Evolutionary conservation across 2,797 vertebrate genomes (phyloP).

Genomic region (Pristis pectinata): DNA sequence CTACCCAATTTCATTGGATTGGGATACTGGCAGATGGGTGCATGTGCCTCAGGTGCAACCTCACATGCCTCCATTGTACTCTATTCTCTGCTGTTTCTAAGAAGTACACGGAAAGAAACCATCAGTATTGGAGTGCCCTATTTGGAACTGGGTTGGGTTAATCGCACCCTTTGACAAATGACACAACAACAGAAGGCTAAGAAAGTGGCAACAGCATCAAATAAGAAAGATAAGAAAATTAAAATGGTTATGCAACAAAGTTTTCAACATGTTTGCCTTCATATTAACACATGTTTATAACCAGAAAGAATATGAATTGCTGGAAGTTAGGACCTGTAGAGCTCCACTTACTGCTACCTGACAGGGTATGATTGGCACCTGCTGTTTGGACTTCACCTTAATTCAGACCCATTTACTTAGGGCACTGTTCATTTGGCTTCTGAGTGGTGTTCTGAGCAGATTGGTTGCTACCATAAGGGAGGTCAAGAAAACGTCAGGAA

Average conservation of each 20-base stretch:
- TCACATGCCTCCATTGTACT: neutral
- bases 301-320: neutral
- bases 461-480: neutral
- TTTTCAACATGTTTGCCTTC: neutral
- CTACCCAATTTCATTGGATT: too few relatives aligned
- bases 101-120: neutral
- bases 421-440: neutral
- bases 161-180: neutral
- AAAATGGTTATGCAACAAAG: neutral
- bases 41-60: neutral
- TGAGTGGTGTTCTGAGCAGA: neutral
- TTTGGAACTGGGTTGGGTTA: neutral
- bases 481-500: neutral
- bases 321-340: neutral
- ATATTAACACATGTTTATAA: neutral
- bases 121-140: neutral
- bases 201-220: neutral
- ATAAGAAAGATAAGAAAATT: neutral
- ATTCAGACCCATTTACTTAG: neutral
- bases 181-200: neutral
- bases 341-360: neutral
- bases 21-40: neutral
- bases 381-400: neutral
- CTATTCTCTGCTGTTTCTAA: neutral
- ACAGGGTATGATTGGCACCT: too few relatives aligned